phyloP scores from a whole-genome alignment of 2,888 invertebrate genomes.

The Synergus laeviventris region DNA sequence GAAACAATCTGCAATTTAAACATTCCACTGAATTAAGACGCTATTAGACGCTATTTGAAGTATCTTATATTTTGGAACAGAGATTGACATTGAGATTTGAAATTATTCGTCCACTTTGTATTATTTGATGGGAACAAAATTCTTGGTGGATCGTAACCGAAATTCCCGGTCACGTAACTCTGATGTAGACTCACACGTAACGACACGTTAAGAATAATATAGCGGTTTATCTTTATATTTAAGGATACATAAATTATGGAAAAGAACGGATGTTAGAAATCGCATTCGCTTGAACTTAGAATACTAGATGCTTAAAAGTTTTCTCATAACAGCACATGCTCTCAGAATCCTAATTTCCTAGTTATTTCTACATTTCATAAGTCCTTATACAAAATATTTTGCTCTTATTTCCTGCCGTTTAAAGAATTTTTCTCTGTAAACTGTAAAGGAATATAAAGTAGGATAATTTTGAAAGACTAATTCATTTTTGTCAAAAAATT shows the following conservation, averaged over 20 bases:
- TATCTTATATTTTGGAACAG: no score
- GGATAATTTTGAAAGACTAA: no score
- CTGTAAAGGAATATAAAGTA: no score
- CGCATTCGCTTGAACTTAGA: not conserved
- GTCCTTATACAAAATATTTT: no score
- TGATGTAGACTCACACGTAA: constrained; percentile 9
- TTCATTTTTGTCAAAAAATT: no score
- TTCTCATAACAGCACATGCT: not conserved
- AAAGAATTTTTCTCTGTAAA: no score
- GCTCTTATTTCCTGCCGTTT: no score
- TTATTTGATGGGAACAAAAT: not conserved
- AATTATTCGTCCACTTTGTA: not conserved
- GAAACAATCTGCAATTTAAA: no score
- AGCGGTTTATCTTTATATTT: constrained; percentile 6
- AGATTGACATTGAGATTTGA: not conserved
- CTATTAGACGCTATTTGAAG: no score
- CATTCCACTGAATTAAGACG: no score
- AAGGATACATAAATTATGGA: constrained; percentile 1
- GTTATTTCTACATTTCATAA: not conserved
- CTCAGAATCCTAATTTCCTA: not conserved
- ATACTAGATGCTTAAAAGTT: not conserved
- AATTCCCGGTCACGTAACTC: constrained; percentile 4
- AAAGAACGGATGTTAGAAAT: constrained; percentile 10
- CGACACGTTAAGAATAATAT: constrained; percentile 10
- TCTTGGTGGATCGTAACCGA: not conserved